These are phyloP conservation scores for Drosophila dives DNA, from an alignment of 2,888 invertebrate genomes.

Conservation along the genomic window DNA sequence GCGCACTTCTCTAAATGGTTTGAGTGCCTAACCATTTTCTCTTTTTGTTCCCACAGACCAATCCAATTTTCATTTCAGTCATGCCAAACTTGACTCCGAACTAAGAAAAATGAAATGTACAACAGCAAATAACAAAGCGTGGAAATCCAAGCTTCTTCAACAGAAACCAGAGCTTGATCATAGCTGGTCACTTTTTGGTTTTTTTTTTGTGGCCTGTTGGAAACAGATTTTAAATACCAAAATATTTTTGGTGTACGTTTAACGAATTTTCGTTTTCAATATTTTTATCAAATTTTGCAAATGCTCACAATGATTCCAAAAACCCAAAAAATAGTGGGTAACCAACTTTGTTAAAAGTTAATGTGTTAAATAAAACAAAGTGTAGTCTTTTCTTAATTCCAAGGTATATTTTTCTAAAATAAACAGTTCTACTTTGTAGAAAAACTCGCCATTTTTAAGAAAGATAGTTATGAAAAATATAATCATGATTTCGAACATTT, in stretches of 20 bases:
- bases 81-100: slow-evolving; percentile 37
- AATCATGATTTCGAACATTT: background rate
- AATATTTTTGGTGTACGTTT: background rate
- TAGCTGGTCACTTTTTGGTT: slow-evolving; percentile 24
- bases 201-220: slow-evolving; percentile 26
- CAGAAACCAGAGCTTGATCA: slow-evolving; percentile 3
- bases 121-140: slow-evolving; percentile 35
- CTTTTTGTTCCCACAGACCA: slow-evolving; percentile 43
- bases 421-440: background rate
- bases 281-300: background rate
- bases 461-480: background rate
- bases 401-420: background rate
- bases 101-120: slow-evolving; percentile 42
- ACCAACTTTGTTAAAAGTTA: background rate
- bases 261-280: background rate
- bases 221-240: background rate
- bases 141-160: slow-evolving; percentile 17
- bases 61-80: slow-evolving; percentile 66
- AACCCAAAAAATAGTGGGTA: too few species aligned
- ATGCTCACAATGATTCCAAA: background rate
- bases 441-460: background rate
- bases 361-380: background rate
- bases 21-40: slow-evolving; percentile 60
- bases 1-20: slow-evolving; percentile 61
- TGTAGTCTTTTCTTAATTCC: background rate